These are phyloP conservation scores for Motacilla alba DNA, from an alignment of 2,113 vertebrate species.

Conservation along the genomic window DNA sequence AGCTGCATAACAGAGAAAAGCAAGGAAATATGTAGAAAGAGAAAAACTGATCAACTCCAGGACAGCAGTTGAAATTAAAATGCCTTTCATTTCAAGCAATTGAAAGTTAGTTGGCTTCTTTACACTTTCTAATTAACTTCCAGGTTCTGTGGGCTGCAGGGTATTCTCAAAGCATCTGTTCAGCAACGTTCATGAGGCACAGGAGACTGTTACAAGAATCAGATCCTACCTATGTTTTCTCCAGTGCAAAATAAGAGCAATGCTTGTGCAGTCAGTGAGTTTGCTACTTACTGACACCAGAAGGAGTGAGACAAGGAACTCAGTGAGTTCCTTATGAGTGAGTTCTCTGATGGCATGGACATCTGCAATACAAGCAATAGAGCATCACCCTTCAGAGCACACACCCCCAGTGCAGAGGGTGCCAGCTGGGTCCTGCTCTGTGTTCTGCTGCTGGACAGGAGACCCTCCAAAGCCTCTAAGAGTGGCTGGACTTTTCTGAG, in stretches of 20 bases:
- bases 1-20: background rate
- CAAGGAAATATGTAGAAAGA: background rate
- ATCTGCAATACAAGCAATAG: background rate
- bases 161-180: conserved; percentile 21
- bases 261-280: background rate
- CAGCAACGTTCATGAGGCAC: background rate
- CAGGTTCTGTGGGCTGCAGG: background rate
- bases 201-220: background rate
- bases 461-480: background rate
- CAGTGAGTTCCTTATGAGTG: background rate
- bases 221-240: background rate
- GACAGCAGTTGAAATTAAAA: background rate
- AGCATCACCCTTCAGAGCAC: background rate
- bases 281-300: background rate
- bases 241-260: background rate
- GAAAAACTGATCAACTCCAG: background rate
- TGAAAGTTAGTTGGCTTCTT: conserved; percentile 11
- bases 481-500: background rate
- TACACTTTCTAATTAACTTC: background rate
- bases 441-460: background rate
- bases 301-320: background rate
- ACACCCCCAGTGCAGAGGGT: background rate
- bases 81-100: background rate
- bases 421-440: background rate
- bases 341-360: background rate